Conservation (phyloP, 2,113 vertebrate genomes). For the Xiphophorus hellerii region DNA sequence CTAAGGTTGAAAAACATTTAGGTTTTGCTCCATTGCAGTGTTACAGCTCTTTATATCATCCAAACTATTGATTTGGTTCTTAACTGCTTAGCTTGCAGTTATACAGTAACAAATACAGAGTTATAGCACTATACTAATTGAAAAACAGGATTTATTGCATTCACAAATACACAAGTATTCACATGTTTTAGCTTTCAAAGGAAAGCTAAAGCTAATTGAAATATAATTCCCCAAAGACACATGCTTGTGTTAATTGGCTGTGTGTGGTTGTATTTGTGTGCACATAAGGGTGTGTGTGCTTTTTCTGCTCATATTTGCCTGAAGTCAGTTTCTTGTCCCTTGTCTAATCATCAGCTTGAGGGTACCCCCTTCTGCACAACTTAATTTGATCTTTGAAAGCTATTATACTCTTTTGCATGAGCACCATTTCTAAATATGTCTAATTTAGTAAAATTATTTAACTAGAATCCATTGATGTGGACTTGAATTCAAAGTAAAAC, state of each 20-base stretch:
- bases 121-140: slow-evolving; percentile 65
- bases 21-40: slow-evolving; percentile 10
- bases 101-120: slow-evolving; percentile 54
- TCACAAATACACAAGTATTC: slow-evolving; percentile 57
- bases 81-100: slow-evolving; percentile 56
- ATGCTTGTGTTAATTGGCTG: slow-evolving; percentile 75
- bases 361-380: slow-evolving; percentile 26
- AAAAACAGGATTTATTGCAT: slow-evolving; percentile 65
- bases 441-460: slow-evolving; percentile 32
- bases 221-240: slow-evolving; percentile 75
- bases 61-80: slow-evolving; percentile 36
- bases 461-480: slow-evolving; percentile 23
- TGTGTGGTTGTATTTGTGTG: slow-evolving; percentile 41
- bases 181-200: slow-evolving; percentile 64
- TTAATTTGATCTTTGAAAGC: slow-evolving; percentile 65
- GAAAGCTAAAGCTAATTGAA: slow-evolving; percentile 77
- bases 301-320: slow-evolving; percentile 50
- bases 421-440: slow-evolving; percentile 35
- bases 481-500: slow-evolving; percentile 18
- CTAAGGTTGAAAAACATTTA: neutral
- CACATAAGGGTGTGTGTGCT: slow-evolving; percentile 36
- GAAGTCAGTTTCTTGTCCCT: slow-evolving; percentile 67
- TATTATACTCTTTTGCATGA: slow-evolving; percentile 49
- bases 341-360: slow-evolving; percentile 70
- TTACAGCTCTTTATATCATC: slow-evolving; percentile 19